Conservation (phyloP, 2,113 vertebrate species). For the Pelecanus crispus region DNA sequence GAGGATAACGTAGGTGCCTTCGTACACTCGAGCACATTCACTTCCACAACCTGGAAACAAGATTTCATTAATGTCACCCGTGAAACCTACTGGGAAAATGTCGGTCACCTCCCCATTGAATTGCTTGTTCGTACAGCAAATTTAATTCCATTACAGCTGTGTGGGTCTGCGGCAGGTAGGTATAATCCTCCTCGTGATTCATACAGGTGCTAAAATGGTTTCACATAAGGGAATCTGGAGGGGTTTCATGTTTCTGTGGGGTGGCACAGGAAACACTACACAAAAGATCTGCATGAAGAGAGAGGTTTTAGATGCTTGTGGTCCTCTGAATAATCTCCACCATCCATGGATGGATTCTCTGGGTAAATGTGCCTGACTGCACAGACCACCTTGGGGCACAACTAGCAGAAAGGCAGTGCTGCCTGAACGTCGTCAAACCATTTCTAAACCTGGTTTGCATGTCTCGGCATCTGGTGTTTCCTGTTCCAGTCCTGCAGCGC, state of each 20-base stretch:
- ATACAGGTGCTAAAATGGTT: neutral
- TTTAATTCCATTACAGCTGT: neutral
- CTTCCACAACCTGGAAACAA: neutral
- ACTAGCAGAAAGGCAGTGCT: neutral
- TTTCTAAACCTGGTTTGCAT: conserved; percentile 27
- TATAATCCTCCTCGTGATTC: neutral
- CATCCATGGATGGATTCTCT: neutral
- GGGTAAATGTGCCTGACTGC: neutral
- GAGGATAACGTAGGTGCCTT: neutral
- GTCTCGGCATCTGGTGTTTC: conserved; percentile 46
- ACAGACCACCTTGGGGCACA: neutral
- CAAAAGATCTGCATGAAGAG: neutral
- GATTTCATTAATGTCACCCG: neutral
- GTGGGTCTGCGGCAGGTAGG: neutral
- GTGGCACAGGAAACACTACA: neutral
- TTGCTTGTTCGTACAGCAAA: neutral
- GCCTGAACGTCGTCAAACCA: neutral
- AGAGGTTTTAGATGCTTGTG: neutral
- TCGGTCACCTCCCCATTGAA: neutral
- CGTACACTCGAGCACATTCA: neutral
- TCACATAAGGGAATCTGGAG: neutral
- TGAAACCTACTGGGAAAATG: neutral
- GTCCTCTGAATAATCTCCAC: neutral
- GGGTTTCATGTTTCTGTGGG: neutral
- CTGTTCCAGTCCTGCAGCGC: neutral